These are phyloP conservation scores for Anisognathus igniventris DNA, from an alignment of 2,797 vertebrate species.

Conservation along the genomic window DNA sequence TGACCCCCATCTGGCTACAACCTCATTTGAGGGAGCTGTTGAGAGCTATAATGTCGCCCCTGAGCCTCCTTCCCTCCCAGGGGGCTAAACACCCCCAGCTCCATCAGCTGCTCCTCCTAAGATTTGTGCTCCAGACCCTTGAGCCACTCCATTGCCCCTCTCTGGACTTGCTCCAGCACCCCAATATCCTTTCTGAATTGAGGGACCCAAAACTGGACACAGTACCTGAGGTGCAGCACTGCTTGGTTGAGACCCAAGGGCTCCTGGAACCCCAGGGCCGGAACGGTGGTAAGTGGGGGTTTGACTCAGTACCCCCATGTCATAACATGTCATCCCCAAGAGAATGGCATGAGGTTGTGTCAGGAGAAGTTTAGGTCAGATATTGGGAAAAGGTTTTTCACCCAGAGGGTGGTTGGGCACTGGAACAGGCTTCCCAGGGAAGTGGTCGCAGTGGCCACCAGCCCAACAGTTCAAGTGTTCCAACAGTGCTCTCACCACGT, in stretches of 20 bases:
- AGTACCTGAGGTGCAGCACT: fast-evolving
- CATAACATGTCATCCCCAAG: too few species aligned
- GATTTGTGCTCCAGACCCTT: neutral
- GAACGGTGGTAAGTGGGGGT: fast-evolving
- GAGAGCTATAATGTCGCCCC: too few species aligned
- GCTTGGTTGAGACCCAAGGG: neutral
- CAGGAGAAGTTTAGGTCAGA: neutral
- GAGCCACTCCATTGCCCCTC: neutral
- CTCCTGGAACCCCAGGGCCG: neutral
- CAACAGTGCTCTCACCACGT: fast-evolving
- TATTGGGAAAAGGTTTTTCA: neutral
- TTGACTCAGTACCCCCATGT: fast-evolving
- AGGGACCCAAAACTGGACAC: neutral
- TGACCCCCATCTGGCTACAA: fast-evolving
- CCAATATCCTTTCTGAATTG: neutral
- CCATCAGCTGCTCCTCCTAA: neutral
- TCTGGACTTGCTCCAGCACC: neutral
- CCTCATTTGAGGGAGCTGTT: neutral
- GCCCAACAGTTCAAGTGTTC: neutral
- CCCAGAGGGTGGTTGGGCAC: neutral
- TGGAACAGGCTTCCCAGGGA: neutral
- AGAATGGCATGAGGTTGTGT: neutral
- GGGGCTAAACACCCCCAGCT: neutral
- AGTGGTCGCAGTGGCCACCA: too few species aligned
- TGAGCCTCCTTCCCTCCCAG: neutral